These are phyloP conservation scores for Urocitellus parryii DNA, from an alignment of 2,113 vertebrate genomes.

Conservation along the genomic window DNA sequence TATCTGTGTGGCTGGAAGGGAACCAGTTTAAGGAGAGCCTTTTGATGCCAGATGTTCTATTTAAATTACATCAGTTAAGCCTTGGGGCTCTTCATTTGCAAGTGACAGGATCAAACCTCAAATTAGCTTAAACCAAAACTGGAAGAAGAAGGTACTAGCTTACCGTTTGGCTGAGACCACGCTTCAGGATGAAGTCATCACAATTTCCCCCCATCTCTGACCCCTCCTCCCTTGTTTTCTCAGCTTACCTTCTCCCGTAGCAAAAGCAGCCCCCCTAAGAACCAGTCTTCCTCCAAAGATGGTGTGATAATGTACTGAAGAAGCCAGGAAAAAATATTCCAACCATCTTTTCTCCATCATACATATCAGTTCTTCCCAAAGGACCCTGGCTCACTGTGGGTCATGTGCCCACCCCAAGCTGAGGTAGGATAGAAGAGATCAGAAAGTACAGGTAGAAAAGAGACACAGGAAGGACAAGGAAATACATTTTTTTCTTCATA, in stretches of 20 bases:
- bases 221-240: not conserved
- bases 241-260: not conserved
- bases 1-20: not conserved
- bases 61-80: conserved; percentile 19
- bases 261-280: not conserved
- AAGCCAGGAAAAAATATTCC: not conserved
- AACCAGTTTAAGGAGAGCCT: not conserved
- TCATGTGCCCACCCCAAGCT: not conserved
- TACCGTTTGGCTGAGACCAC: not conserved
- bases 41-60: not conserved
- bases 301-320: not conserved
- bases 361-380: not conserved
- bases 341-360: not conserved
- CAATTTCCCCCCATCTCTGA: not conserved
- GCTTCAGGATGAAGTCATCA: not conserved
- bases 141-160: not conserved
- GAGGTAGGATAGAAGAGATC: no score
- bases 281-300: not conserved
- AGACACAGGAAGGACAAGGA: no score
- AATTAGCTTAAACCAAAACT: not conserved
- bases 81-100: not conserved
- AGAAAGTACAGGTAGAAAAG: no score
- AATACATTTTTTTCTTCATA: no score
- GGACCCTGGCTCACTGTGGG: not conserved
- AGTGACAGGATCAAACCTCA: not conserved